Evolutionary conservation across 30 jellyfish, hydroid and myxozoan species (phyloP), one percentile per base, ranked within the genome.

Genomic region (Clytia hemisphaerica): DNA sequence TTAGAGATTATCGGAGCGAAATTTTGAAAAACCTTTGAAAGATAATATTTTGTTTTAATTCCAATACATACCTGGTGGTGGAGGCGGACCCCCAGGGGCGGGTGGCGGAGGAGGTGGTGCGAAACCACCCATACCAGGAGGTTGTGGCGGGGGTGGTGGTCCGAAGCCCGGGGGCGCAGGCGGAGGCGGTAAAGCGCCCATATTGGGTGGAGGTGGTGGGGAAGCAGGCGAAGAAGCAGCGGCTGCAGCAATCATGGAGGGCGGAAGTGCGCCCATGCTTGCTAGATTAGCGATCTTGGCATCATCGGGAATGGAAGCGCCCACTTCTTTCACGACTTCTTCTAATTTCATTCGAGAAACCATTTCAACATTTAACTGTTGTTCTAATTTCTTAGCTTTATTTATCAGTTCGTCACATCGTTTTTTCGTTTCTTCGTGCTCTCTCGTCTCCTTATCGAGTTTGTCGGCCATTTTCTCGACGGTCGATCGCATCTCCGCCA

Each of bases 381-480:
- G 93, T 48, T 90, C 80, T 26, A 76, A 72, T 22, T 75, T 85
- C 16, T 80, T 64, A 27, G 76, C 47, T 53, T 77, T 85, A 3
- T 85, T 75, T 9, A 83, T 60, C 44, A 90, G 76, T 51, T 90
- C 98, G 45, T 90, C 98, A 77, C 71, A 75, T 45, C 78, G 76
- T 49, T 72, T 74, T 7, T 62, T 59, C 10, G 86, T 79, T 26
- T 76, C 94, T 46, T 90, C 98, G 63, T 75, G 92, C 7, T 92
- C 92, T 62, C 77, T 90, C 69, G 93, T 76, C 72, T 90, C 98
- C 48, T 80, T 76, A 30, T 81, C 98, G 19, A 90, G 80, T 75
- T 82, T 90, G 44, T 90, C 98, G 1, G 98, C 98, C 98, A 90
- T 90, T 77, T 90, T 90, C 61, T 90, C 98, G 6, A 82, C 86